phyloP scores from a whole-genome alignment of 2,888 invertebrate genomes.

The Alloplasta piceator region DNA sequence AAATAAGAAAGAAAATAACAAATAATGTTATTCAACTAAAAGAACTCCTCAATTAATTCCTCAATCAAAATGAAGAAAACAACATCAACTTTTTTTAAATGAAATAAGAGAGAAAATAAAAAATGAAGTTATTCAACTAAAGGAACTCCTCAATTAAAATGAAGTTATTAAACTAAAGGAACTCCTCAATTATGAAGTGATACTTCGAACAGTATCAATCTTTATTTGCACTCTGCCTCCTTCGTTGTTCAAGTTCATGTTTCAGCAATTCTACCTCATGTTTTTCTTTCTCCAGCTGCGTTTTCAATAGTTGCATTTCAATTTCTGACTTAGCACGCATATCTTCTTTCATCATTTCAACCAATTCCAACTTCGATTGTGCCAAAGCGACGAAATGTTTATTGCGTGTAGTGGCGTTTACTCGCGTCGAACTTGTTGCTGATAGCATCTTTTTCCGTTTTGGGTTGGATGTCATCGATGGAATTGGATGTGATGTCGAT shows the following conservation, averaged over 20 bases:
- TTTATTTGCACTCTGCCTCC: neutral
- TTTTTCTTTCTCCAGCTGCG: slow-evolving; percentile 1
- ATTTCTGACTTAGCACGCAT: slow-evolving; percentile 1
- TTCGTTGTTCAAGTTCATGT: neutral
- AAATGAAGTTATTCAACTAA: too few relatives aligned
- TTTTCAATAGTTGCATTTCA: neutral
- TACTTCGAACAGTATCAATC: neutral
- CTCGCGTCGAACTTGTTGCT: neutral
- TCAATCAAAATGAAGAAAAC: too few relatives aligned
- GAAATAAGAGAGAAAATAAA: too few relatives aligned
- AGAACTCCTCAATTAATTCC: too few relatives aligned
- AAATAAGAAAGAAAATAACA: too few relatives aligned
- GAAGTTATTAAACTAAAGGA: neutral
- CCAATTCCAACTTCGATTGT: neutral
- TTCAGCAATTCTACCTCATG: slow-evolving; percentile 1
- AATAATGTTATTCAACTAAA: too few relatives aligned
- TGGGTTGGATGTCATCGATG: neutral
- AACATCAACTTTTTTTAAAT: too few relatives aligned
- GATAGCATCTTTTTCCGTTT: neutral
- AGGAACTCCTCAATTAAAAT: neutral
- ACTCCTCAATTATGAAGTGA: neutral
- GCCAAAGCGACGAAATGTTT: neutral
- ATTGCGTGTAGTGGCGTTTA: neutral
- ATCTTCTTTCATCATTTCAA: neutral
- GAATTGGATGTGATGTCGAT: neutral